Conservation (phyloP, 1,140 invertebrate genomes). For the Drosophila pseudoananassae region DNA sequence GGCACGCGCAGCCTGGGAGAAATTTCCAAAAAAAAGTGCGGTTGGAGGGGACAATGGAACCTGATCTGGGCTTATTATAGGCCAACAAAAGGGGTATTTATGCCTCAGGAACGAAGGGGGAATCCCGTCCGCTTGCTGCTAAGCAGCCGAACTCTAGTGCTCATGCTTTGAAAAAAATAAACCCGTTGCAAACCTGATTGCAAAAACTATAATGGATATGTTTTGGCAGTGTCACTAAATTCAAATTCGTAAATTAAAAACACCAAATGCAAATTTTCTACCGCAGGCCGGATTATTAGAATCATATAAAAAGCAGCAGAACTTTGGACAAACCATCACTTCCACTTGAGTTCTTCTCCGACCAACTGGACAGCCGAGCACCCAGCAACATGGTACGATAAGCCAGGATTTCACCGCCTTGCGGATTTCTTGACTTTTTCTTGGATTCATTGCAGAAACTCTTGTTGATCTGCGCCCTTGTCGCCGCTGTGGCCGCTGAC, state of each 20-base stretch:
- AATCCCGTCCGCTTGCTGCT: constrained; percentile 5
- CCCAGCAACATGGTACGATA: constrained; percentile 70
- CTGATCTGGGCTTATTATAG: constrained; percentile 40
- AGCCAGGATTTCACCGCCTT: constrained; percentile 11
- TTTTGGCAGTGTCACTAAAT: constrained; percentile 66
- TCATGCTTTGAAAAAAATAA: constrained; percentile 19
- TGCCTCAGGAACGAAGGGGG: constrained; percentile 28
- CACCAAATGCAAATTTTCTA: constrained; percentile 68
- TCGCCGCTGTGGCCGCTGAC: constrained; percentile 71
- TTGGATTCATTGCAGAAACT: constrained; percentile 64
- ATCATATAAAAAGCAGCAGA: constrained; percentile 76
- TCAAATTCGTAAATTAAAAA: constrained; percentile 78
- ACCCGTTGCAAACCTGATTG: constrained; percentile 74
- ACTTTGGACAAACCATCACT: constrained; percentile 64
- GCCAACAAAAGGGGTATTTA: constrained; percentile 18
- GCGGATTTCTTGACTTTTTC: not conserved
- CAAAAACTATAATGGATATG: constrained; percentile 78
- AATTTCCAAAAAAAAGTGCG: constrained; percentile 19
- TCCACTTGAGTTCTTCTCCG: constrained; percentile 77
- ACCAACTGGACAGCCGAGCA: constrained; percentile 68
- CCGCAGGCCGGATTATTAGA: constrained; percentile 57
- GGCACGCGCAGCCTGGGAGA: constrained; percentile 54
- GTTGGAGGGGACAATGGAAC: constrained; percentile 48
- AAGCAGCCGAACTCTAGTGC: not conserved
- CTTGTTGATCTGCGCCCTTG: constrained; percentile 71